phyloP scores from a whole-genome alignment of 2,113 vertebrate genomes.

The Daboia siamensis region DNA sequence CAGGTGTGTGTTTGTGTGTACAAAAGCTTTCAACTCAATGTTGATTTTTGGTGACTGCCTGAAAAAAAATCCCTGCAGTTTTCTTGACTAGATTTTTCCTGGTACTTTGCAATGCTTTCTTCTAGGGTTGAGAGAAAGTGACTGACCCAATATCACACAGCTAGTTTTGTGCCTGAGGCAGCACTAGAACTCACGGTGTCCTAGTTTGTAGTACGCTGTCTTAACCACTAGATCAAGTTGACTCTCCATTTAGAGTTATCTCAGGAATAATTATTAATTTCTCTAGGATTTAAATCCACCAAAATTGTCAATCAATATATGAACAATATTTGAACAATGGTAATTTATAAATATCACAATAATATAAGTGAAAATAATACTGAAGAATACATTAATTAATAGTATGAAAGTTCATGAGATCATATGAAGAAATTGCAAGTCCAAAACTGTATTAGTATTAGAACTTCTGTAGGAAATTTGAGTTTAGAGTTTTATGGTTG shows the following conservation, averaged over 20 bases:
- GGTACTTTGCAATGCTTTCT: not conserved
- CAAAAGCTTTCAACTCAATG: not conserved
- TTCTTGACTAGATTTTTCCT: not conserved
- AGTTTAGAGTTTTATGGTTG: not conserved
- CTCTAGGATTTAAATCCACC: not conserved
- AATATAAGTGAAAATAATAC: not conserved
- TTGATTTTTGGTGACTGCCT: not conserved
- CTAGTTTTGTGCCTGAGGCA: not conserved
- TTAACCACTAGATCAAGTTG: too few species aligned
- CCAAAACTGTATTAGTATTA: not conserved
- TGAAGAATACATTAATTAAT: not conserved
- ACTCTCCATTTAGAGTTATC: too few species aligned
- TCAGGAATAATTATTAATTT: not conserved
- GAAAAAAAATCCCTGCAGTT: not conserved
- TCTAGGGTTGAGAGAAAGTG: too few species aligned
- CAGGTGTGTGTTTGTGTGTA: not conserved
- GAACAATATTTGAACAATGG: too few species aligned
- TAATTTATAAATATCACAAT: not conserved
- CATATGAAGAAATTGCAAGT: not conserved
- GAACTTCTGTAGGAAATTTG: not conserved
- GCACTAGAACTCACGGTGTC: not conserved
- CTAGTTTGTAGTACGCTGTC: not conserved
- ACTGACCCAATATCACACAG: not conserved
- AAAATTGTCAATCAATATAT: not conserved
- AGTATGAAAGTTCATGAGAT: not conserved